These are phyloP conservation scores for Kuschelorhynchus macadamiae DNA, from an alignment of 2,888 invertebrate genomes.

Conservation along the genomic window DNA sequence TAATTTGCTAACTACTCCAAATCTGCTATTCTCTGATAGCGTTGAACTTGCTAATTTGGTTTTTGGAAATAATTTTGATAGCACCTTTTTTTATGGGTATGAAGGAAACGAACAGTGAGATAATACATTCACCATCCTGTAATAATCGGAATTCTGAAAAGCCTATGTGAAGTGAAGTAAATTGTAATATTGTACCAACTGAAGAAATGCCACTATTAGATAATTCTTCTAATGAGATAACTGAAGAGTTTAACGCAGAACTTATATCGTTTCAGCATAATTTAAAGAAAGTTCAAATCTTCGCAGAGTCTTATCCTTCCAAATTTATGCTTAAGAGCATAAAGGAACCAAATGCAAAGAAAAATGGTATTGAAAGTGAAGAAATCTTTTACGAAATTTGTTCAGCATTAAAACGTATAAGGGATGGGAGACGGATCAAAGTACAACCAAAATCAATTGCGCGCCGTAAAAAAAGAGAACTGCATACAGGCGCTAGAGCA, in stretches of 20 bases:
- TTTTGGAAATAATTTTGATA: conserved; percentile 34
- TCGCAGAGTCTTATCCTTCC: conserved; percentile 18
- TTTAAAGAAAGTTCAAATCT: conserved; percentile 21
- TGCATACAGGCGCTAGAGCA: conserved; percentile 27
- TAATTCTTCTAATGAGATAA: conserved; percentile 13
- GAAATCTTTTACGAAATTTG: conserved; percentile 16
- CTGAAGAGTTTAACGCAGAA: conserved; percentile 17
- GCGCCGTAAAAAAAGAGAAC: conserved; percentile 3
- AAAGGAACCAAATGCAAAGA: conserved; percentile 17
- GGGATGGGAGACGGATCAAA: too few species aligned
- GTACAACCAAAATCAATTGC: too few species aligned
- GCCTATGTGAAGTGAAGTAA: conserved; percentile 18
- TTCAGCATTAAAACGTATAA: too few species aligned
- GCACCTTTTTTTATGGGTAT: conserved; percentile 41
- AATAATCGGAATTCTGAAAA: conserved; percentile 16
- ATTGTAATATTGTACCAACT: conserved; percentile 20
- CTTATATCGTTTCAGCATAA: conserved; percentile 27
- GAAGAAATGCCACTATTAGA: conserved; percentile 11
- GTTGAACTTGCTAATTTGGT: conserved; percentile 23
- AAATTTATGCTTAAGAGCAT: conserved; percentile 23
- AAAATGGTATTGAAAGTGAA: conserved; percentile 17
- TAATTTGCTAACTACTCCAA: conserved; percentile 35
- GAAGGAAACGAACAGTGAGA: conserved; percentile 27
- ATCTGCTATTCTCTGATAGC: conserved; percentile 28
- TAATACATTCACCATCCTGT: conserved; percentile 21